Conservation (phyloP, 2,797 vertebrate genomes). For the Gymnothorax reevesii region DNA sequence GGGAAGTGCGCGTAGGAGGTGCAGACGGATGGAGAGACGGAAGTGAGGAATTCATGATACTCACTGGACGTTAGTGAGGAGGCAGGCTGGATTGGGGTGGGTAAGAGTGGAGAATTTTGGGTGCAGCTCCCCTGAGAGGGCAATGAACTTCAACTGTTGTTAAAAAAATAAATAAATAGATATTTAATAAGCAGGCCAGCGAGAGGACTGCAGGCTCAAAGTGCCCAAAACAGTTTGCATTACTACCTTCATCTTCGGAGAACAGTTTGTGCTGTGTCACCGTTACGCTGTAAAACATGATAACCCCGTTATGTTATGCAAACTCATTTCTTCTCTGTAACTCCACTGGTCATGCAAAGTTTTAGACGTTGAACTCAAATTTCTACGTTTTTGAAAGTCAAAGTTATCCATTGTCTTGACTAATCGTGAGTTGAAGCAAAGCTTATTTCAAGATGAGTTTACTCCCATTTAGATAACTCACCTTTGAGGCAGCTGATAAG, state of each 20-base stretch:
- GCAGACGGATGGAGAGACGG: constrained; percentile 59
- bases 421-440: too few species aligned
- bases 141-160: constrained; percentile 40
- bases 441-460: too few species aligned
- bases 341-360: too few species aligned
- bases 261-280: neutral
- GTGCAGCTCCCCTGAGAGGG: constrained; percentile 64
- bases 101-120: constrained; percentile 60
- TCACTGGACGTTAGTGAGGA: constrained; percentile 40
- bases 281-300: neutral
- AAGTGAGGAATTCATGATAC: constrained; percentile 37
- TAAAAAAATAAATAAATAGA: constrained; percentile 14
- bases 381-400: too few species aligned
- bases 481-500: too few species aligned
- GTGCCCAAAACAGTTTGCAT: constrained; percentile 60
- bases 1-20: constrained; percentile 25
- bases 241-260: neutral
- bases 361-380: too few species aligned
- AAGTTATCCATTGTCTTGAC: too few species aligned
- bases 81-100: constrained; percentile 62
- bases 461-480: too few species aligned
- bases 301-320: too few species aligned
- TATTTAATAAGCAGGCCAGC: constrained; percentile 46
- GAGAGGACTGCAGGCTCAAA: constrained; percentile 54
- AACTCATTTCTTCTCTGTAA: too few species aligned